These are phyloP conservation scores for Machimus rusticus DNA, from an alignment of 2,888 invertebrate species.

Conservation along the genomic window DNA sequence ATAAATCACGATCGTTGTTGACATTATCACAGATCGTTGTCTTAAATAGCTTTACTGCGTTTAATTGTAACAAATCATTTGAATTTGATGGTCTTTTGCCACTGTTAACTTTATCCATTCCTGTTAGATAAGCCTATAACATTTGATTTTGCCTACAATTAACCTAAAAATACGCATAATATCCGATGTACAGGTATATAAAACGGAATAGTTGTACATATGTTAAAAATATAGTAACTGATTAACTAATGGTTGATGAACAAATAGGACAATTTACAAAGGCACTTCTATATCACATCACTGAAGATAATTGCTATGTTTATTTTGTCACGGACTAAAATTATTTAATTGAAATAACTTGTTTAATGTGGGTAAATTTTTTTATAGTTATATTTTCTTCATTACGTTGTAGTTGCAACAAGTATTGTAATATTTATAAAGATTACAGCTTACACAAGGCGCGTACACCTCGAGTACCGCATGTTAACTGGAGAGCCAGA, in stretches of 20 bases:
- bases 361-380: neutral
- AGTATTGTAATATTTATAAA: neutral
- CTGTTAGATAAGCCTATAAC: neutral
- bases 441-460: slow-evolving; percentile 38
- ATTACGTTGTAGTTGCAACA: neutral
- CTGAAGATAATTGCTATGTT: neutral
- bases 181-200: neutral
- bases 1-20: slow-evolving; percentile 51
- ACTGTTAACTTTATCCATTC: slow-evolving; percentile 11
- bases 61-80: slow-evolving; percentile 41
- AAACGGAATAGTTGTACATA: neutral
- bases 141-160: neutral
- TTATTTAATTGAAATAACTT: neutral
- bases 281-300: neutral
- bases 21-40: slow-evolving; percentile 52
- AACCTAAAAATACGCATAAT: neutral
- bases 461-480: slow-evolving; percentile 53
- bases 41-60: slow-evolving; percentile 23
- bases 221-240: neutral
- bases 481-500: slow-evolving; percentile 52
- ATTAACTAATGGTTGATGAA: neutral
- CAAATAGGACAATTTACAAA: neutral
- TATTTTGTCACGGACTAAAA: neutral
- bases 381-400: no score
- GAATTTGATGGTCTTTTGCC: slow-evolving; percentile 45